These are phyloP conservation scores for Leptopilina syphax DNA, from an alignment of 2,888 invertebrate species.

Conservation along the genomic window DNA sequence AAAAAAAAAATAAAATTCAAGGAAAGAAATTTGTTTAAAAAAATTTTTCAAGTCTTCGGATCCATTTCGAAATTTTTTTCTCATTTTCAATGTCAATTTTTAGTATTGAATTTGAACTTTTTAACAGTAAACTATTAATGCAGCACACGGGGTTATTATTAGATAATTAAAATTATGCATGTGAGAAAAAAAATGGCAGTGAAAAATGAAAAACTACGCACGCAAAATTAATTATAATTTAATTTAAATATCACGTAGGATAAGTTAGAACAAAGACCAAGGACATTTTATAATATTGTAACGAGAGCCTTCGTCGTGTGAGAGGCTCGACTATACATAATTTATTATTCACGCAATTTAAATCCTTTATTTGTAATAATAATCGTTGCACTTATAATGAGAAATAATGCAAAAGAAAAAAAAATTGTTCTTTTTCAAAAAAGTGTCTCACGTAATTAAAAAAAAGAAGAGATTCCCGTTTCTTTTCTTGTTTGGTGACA, in stretches of 20 bases:
- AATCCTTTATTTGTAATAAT: neutral
- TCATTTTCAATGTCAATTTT: no score
- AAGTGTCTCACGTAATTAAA: neutral
- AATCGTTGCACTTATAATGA: neutral
- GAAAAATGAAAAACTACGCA: conserved; percentile 36
- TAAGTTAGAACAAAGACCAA: conserved; percentile 43
- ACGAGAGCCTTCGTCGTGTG: neutral
- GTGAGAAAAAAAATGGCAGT: neutral
- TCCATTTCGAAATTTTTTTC: no score
- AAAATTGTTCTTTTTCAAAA: neutral
- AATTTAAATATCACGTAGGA: conserved; percentile 44
- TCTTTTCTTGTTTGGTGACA: conserved; percentile 13
- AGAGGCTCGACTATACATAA: conserved; percentile 44
- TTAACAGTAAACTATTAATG: no score
- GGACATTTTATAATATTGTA: conserved; percentile 28
- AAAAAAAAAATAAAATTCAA: no score
- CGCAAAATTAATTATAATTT: conserved; percentile 54
- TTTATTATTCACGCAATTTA: neutral
- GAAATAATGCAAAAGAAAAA: neutral
- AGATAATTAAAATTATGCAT: no score
- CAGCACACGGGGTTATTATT: no score
- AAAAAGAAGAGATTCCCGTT: conserved; percentile 26
- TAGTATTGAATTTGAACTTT: neutral
- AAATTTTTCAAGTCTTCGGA: no score
- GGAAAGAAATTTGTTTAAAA: no score